phyloP scores from a whole-genome alignment of 2,113 vertebrate species.

The Trematomus loennbergii region DNA sequence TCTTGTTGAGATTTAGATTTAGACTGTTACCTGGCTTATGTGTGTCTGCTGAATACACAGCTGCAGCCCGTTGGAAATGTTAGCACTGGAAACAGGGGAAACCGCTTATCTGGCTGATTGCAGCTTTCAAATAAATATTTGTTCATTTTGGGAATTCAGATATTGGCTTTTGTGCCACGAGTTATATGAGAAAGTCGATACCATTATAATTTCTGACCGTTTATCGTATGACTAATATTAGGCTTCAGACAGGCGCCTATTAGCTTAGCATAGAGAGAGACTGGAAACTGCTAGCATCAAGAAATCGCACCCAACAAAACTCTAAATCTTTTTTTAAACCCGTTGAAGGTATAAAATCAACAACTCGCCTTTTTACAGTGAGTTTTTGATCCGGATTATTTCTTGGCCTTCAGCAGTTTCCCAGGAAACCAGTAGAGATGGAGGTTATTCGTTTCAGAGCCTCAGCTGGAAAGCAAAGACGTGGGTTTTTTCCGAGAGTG shows the following conservation, averaged over 20 bases:
- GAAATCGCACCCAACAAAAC: neutral
- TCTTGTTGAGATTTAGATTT: neutral
- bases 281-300: neutral
- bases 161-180: neutral
- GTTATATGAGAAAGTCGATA: neutral
- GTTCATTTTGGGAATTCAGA: neutral
- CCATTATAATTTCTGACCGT: neutral
- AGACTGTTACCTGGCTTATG: neutral
- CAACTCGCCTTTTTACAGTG: neutral
- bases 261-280: neutral
- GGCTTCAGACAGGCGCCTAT: neutral
- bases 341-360: neutral
- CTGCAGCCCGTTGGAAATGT: neutral
- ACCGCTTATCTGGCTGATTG: neutral
- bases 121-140: neutral
- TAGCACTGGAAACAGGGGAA: neutral
- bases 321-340: neutral
- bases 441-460: neutral
- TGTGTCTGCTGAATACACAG: neutral
- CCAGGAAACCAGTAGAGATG: neutral
- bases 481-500: neutral
- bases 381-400: neutral
- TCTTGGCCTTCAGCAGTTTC: neutral
- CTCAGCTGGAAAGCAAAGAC: neutral
- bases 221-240: neutral